Evolutionary conservation across 2,113 vertebrate species (phyloP).

Genomic region (Malurus alboscapulatus): DNA sequence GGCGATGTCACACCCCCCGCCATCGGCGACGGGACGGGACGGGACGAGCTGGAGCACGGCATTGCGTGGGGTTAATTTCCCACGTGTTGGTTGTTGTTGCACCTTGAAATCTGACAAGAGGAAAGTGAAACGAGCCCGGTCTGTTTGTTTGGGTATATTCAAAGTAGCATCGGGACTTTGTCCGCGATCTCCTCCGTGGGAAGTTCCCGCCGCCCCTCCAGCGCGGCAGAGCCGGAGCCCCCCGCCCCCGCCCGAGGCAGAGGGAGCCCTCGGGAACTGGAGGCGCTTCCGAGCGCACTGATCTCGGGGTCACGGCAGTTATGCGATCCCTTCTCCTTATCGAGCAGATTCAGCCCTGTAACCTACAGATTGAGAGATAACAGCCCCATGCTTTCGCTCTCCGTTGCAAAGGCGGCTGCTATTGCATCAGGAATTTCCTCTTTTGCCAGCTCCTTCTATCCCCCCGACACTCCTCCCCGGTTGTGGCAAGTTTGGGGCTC

Average conservation of each 20-base stretch:
- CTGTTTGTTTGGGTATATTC: not conserved
- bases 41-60: not conserved
- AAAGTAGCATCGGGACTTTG: not conserved
- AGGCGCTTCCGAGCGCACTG: not conserved
- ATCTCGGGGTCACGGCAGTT: conserved; percentile 11
- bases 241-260: not conserved
- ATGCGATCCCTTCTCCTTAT: not conserved
- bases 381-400: not conserved
- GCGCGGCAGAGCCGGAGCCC: not conserved
- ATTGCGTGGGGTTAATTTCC: not conserved
- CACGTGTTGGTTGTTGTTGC: conserved; percentile 4
- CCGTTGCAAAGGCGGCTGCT: not conserved
- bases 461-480: not conserved
- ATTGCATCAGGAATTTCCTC: conserved; percentile 6
- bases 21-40: not conserved
- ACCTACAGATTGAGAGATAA: not conserved
- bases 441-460: not conserved
- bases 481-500: not conserved
- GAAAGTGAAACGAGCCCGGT: conserved; percentile 2
- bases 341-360: not conserved
- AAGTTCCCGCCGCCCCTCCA: not conserved
- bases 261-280: not conserved
- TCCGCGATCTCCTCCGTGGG: not conserved
- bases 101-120: not conserved
- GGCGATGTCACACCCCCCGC: not conserved